Percentiles rank a stretch among this genome's conserved stretches.
phyloP scores from a whole-genome alignment of 2,797 vertebrate genomes.

The Hydrophis major region DNA sequence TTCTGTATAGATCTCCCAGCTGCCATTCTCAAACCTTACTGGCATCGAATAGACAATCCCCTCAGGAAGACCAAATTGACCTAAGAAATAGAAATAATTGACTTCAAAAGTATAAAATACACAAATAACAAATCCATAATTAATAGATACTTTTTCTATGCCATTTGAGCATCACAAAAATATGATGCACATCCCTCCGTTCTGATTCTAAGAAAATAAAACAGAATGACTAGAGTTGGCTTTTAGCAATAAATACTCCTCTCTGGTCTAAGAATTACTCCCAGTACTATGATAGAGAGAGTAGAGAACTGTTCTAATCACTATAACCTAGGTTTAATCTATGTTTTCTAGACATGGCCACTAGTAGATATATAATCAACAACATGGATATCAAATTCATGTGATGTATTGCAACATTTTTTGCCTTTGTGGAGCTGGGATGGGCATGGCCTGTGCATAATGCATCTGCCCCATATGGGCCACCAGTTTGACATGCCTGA shows the following conservation, averaged over 20 bases:
- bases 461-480: too few relatives aligned
- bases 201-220: not conserved
- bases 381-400: too few relatives aligned
- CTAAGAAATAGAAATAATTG: slow-evolving; percentile 62
- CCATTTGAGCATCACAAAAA: not conserved
- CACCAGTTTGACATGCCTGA: too few relatives aligned
- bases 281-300: not conserved
- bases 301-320: not conserved
- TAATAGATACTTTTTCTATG: not conserved
- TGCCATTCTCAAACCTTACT: slow-evolving; percentile 77
- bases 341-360: not conserved
- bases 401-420: too few relatives aligned
- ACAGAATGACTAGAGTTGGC: not conserved
- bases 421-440: too few relatives aligned
- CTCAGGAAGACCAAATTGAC: slow-evolving; percentile 75
- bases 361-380: not conserved
- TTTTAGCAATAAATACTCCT: not conserved
- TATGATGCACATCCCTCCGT: not conserved
- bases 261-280: not conserved
- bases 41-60: slow-evolving; percentile 86
- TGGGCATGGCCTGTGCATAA: too few relatives aligned
- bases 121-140: not conserved
- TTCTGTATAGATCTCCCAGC: slow-evolving; percentile 74
- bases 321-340: not conserved
- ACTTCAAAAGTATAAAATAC: not conserved